These are phyloP conservation scores for Gavialis gangeticus DNA, from an alignment of 2,113 vertebrate species.

Conservation along the genomic window DNA sequence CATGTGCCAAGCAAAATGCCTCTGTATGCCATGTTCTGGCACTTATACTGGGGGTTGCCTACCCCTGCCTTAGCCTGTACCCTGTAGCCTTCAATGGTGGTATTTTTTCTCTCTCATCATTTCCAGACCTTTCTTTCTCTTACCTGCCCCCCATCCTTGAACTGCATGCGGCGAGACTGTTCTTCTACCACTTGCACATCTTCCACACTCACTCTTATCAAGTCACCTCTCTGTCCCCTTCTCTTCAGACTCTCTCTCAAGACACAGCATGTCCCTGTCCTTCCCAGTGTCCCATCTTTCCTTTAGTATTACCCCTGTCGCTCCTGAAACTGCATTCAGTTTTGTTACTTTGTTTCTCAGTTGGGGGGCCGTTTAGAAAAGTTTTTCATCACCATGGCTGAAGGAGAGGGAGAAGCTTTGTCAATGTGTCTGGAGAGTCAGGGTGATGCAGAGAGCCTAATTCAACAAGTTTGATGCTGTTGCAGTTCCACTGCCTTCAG, in stretches of 20 bases:
- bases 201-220: background rate
- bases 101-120: background rate
- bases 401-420: background rate
- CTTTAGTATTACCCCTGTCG: background rate
- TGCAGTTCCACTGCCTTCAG: background rate
- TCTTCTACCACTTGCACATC: background rate
- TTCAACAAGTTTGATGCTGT: background rate
- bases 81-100: background rate
- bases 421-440: background rate
- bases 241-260: background rate
- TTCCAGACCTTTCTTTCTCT: background rate
- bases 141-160: background rate
- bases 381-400: background rate
- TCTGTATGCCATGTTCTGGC: background rate
- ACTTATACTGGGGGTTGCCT: background rate
- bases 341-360: background rate
- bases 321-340: background rate
- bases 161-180: background rate
- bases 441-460: background rate
- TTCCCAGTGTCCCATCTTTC: background rate
- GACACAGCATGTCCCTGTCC: background rate
- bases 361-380: background rate
- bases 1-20: no score
- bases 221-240: background rate
- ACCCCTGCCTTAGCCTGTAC: fast-evolving